Base-by-base conservation (phyloP, 2,797 vertebrate genomes). In the Micropoecilia bifurca region DNA sequence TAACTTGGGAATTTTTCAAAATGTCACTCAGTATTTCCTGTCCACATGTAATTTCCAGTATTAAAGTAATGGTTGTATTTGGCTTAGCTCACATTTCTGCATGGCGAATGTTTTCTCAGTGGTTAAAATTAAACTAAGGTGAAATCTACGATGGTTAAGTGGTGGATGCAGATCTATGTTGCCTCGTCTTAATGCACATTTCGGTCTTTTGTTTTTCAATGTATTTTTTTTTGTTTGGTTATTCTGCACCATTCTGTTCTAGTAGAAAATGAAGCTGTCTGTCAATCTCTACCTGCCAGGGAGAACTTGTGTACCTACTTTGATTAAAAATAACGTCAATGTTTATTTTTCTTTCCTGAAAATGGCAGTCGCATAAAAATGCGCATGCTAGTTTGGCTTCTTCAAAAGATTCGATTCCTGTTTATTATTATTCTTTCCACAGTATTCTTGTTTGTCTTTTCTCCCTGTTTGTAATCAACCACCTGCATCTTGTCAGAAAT, bases 1-100 rank as follows among this genome's bases (percentile, higher is more conserved):
- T 80, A 88, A 90, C 86, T 90, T 88, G 76, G 91, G 91, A 92
- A 89, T 88, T 88, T 88, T 83, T 76, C 88, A 83, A 90, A 90
- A 77, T 72, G 91, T 88, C 90, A 90, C 86, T 88, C 79, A 87
- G 90, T 90, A 91, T 92, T 94, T 94, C 93, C 91, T 88, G 83
- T 82, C 85, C 80, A 41, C 89, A 55, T 88, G 75, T 87, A 90
- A 93, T 86, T 89, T 88, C 74, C 73, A 85, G 79, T 85, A 84
- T 87, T 89, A 91, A 90, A 82, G 85, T 66, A 80, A 90, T 57
- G 75, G 61, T 25, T 69, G 75, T 95, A 68, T 95, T 94, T 94
- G 41, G 79, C 93, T 95, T 88, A 87, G 93, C 88, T 95, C 87
- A 25, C 72, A 84, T 94, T 76, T 88, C 91, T 80, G 83, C n/a